phyloP scores from a whole-genome alignment of 2,888 invertebrate species.

The Apamea sordens region DNA sequence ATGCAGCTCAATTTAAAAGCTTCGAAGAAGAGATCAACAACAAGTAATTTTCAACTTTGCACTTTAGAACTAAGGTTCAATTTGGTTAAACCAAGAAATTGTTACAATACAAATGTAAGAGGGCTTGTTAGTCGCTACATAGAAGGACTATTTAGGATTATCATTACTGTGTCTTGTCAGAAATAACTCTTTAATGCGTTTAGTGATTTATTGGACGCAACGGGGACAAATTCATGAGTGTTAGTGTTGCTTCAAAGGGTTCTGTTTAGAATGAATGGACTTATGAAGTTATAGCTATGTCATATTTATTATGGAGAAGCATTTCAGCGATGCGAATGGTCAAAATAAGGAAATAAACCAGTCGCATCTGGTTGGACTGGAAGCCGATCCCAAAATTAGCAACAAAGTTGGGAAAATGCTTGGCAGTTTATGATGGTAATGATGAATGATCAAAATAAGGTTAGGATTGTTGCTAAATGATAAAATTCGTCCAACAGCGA shows the following conservation, averaged over 20 bases:
- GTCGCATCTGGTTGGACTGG: too few relatives aligned
- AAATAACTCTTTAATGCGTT: slow-evolving; percentile 61
- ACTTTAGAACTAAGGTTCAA: neutral
- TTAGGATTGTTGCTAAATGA: too few relatives aligned
- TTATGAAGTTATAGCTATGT: neutral
- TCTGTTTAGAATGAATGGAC: neutral
- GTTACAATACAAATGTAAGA: slow-evolving; percentile 41
- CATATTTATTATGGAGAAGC: slow-evolving; percentile 19
- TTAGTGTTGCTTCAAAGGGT: slow-evolving; percentile 28
- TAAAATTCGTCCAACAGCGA: neutral
- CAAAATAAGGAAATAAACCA: neutral
- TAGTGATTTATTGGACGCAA: slow-evolving; percentile 49
- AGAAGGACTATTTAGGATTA: slow-evolving; percentile 56
- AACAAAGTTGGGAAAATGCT: too few relatives aligned
- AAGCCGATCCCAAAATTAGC: too few relatives aligned
- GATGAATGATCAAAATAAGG: too few relatives aligned
- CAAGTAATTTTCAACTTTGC: neutral
- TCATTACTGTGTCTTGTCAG: slow-evolving; percentile 45
- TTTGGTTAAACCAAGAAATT: neutral
- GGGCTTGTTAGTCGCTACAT: slow-evolving; percentile 51
- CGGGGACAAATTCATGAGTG: slow-evolving; percentile 47
- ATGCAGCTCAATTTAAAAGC: slow-evolving; percentile 18
- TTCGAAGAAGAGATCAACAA: neutral
- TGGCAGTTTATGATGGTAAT: too few relatives aligned
- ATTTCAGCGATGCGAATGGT: slow-evolving; percentile 13